Percentiles rank a stretch among this genome's conserved stretches.
These are phyloP conservation scores for Cheilosia soror DNA, from an alignment of 2,888 invertebrate genomes.

Conservation along the genomic window DNA sequence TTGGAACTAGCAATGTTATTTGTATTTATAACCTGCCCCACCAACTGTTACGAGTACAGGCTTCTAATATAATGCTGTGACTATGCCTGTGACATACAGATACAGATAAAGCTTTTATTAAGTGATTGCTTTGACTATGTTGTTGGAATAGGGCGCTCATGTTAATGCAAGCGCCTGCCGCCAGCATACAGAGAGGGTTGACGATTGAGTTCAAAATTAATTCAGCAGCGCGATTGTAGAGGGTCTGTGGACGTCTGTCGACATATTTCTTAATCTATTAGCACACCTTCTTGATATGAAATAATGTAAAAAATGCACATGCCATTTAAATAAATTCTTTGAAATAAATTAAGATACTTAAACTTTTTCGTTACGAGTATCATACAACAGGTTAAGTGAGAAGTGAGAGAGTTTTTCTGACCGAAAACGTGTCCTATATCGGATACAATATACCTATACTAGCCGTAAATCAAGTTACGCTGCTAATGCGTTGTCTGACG, in stretches of 20 bases:
- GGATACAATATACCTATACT: neutral
- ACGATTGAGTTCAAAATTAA: constrained; percentile 29
- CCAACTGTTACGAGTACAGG: constrained; percentile 10
- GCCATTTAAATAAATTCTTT: constrained; percentile 26
- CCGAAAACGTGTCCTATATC: constrained; percentile 21
- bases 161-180: constrained; percentile 17
- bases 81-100: constrained; percentile 22
- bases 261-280: neutral
- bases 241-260: neutral
- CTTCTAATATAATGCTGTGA: no score
- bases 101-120: constrained; percentile 51
- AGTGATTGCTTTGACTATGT: constrained; percentile 41
- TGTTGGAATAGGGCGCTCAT: constrained; percentile 49
- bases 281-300: neutral
- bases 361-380: neutral
- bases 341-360: neutral
- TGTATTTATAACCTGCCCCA: constrained; percentile 58
- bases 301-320: constrained; percentile 20
- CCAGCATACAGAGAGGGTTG: constrained; percentile 16
- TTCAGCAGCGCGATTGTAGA: neutral
- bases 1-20: constrained; percentile 38
- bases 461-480: no score
- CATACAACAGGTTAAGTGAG: constrained; percentile 11
- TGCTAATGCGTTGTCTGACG: no score
- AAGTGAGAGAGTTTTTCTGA: constrained; percentile 2